These are phyloP conservation scores for Altica lythri DNA, from an alignment of 2,888 invertebrate genomes.

Conservation along the genomic window DNA sequence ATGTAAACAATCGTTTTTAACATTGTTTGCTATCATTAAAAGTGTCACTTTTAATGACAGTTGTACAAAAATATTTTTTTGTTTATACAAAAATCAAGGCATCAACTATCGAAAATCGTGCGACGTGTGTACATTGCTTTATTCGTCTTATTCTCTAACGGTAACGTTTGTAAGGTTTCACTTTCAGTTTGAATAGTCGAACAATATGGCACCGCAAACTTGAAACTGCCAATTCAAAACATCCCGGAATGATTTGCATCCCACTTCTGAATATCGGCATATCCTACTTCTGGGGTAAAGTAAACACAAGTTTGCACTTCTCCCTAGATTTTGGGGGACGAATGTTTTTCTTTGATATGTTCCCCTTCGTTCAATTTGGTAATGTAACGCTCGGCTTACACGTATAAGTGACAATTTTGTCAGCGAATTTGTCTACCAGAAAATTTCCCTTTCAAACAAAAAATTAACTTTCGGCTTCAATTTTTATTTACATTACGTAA, in stretches of 20 bases:
- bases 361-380: conserved; percentile 37
- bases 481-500: too few relatives aligned
- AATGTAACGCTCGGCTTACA: conserved; percentile 35
- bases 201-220: conserved; percentile 10
- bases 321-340: not conserved
- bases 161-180: not conserved
- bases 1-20: too few relatives aligned
- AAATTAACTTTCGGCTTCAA: too few relatives aligned
- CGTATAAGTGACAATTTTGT: conserved; percentile 35
- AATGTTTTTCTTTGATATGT: conserved; percentile 29
- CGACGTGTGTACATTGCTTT: too few relatives aligned
- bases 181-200: conserved; percentile 1
- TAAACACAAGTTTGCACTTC: not conserved
- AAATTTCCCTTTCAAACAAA: conserved; percentile 31
- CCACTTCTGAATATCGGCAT: conserved; percentile 4
- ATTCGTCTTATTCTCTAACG: too few relatives aligned
- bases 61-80: too few relatives aligned
- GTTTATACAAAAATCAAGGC: too few relatives aligned
- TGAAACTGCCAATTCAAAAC: conserved; percentile 10
- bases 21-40: too few relatives aligned
- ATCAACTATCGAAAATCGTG: too few relatives aligned
- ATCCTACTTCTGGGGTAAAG: conserved; percentile 3
- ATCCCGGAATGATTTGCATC: conserved; percentile 9
- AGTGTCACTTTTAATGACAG: too few relatives aligned
- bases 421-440: conserved; percentile 27